These are phyloP conservation scores for Ametastegia equiseti DNA, from an alignment of 2,888 invertebrate species.

Conservation along the genomic window DNA sequence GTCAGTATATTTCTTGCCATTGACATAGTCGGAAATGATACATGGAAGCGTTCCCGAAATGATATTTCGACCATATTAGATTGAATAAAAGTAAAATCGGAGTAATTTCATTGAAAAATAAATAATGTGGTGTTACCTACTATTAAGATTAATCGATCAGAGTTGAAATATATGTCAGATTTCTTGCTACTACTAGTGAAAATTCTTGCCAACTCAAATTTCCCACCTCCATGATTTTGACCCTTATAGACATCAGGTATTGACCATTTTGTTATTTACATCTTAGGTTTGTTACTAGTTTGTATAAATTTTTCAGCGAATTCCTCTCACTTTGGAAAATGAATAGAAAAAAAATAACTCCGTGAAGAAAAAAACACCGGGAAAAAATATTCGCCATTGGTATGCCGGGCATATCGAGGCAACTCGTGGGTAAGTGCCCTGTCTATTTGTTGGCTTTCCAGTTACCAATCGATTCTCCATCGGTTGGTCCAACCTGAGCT, in stretches of 20 bases:
- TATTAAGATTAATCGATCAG: too few relatives aligned
- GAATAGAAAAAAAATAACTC: neutral
- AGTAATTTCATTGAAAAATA: too few relatives aligned
- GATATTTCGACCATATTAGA: too few relatives aligned
- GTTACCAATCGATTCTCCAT: constrained; percentile 40
- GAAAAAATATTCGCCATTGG: constrained; percentile 25
- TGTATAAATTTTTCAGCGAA: neutral
- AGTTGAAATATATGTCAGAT: too few relatives aligned
- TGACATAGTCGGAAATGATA: too few relatives aligned
- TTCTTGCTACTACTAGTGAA: too few relatives aligned
- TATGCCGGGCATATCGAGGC: constrained; percentile 32
- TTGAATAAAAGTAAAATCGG: too few relatives aligned
- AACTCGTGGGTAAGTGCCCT: constrained; percentile 32
- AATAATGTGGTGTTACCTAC: too few relatives aligned
- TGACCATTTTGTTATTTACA: neutral
- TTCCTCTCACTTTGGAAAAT: neutral
- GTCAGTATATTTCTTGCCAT: too few relatives aligned
- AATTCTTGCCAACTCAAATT: too few relatives aligned
- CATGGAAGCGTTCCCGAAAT: too few relatives aligned
- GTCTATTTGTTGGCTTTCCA: constrained; percentile 29
- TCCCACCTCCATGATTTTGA: too few relatives aligned
- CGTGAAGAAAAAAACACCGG: neutral
- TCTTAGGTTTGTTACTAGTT: neutral
- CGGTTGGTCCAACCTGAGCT: neutral
- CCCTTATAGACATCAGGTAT: neutral